A percentile compares a stretch with the other conserved stretches of the same genome.
Evolutionary conservation across 2,797 vertebrate species (phyloP).

Genomic region (Amblyraja radiata): DNA sequence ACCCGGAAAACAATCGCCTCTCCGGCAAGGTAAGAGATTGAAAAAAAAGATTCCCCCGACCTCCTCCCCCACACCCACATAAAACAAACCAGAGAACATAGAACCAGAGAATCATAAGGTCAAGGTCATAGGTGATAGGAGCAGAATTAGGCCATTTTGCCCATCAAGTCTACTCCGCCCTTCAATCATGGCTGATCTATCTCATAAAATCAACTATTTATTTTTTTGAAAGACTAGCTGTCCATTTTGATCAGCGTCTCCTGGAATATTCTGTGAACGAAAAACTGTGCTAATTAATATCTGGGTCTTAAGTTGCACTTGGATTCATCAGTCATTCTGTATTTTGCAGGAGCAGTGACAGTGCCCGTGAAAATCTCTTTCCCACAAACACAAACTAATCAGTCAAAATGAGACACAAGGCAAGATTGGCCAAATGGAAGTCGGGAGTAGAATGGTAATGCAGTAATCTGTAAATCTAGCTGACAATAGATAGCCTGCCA

Average conservation of each 20-base stretch:
- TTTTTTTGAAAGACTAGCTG: not conserved
- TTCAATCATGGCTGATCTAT: no score
- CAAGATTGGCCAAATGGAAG: not conserved
- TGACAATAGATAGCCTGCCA: not conserved
- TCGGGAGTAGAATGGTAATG: not conserved
- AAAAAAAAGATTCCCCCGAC: no score
- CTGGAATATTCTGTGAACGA: not conserved
- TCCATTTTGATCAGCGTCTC: not conserved
- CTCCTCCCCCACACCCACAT: no score
- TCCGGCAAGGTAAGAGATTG: no score
- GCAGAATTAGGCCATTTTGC: no score
- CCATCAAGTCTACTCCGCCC: no score
- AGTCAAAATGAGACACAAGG: not conserved
- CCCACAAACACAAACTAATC: not conserved
- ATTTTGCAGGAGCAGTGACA: not conserved
- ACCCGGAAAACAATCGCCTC: no score
- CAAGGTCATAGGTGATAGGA: no score
- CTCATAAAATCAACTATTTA: not conserved
- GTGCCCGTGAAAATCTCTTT: not conserved
- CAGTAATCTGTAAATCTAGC: not conserved
- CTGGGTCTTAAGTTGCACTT: not conserved
- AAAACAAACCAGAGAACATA: no score
- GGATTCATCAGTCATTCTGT: not conserved
- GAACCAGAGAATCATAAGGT: no score
- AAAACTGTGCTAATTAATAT: not conserved